Conservation (phyloP, 2,888 invertebrate genomes). For the Zhuqinia jingwanae region DNA sequence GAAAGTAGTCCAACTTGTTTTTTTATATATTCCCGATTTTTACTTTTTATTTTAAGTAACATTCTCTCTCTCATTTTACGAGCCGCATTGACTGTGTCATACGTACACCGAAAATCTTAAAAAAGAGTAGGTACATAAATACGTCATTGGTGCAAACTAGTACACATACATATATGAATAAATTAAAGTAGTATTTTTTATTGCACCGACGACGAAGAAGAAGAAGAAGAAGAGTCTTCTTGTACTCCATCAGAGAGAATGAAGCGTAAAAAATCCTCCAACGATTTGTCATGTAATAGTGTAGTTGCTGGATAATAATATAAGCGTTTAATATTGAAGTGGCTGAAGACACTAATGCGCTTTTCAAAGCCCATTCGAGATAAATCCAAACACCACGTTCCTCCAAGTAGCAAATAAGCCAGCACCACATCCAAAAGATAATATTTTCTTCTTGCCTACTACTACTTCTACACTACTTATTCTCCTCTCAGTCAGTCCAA, state of each 20-base stretch:
- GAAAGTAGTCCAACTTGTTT: slow-evolving; percentile 57
- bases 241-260: not conserved
- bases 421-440: not conserved
- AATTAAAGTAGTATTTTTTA: slow-evolving; percentile 8
- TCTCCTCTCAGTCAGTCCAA: slow-evolving; percentile 55
- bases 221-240: too few relatives aligned
- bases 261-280: slow-evolving; percentile 27
- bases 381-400: slow-evolving; percentile 64
- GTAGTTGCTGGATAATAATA: slow-evolving; percentile 26
- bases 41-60: slow-evolving; percentile 44
- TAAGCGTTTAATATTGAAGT: slow-evolving; percentile 27
- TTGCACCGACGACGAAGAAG: not conserved
- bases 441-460: slow-evolving; percentile 25
- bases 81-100: slow-evolving; percentile 20
- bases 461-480: too few relatives aligned
- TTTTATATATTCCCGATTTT: slow-evolving; percentile 38
- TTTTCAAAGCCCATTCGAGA: slow-evolving; percentile 39
- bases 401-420: slow-evolving; percentile 21
- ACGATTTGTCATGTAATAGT: slow-evolving; percentile 41
- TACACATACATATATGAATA: not conserved
- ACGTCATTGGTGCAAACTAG: not conserved
- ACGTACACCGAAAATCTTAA: not conserved
- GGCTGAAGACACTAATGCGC: slow-evolving; percentile 44
- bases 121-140: not conserved
- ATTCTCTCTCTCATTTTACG: slow-evolving; percentile 32